Evolutionary conservation across 2,888 invertebrate genomes (phyloP), one percentile per base, ranked within the genome.

Genomic region (Panorpa germanica): DNA sequence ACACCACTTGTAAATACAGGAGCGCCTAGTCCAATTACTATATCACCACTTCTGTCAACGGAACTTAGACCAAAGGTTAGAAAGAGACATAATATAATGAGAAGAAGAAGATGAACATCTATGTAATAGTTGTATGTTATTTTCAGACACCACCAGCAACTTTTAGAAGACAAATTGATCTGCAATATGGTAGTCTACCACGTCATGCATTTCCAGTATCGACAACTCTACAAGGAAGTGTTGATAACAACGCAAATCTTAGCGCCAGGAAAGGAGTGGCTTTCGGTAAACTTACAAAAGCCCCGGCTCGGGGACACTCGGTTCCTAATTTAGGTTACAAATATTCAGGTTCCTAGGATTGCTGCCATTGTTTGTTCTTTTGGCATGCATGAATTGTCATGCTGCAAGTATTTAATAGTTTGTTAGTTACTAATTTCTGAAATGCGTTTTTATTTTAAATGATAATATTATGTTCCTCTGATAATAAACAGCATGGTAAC

Each of bases 241-340:
- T 25, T 10, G 26, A 31, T 16, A 18, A 12, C 25, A 31, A 31
- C 22, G 26, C 31, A 20, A 31, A 31, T 31, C 14, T 5, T 5
- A 25, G 15, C 15, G 5, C n/a, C n/a, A n/a, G n/a, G n/a, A n/a
- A n/a, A 64, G 70, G 67, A 45, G 73, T 75, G 41, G 73, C 65
- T 49, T 74, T 82, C 61, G 82, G 83, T 76, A 81, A 60, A 59
- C 48, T 48, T 50, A 22, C 32, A 34, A 14, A 31, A 28, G 45
- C 60, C 61, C 59, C 66, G 62, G 58, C 69, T 49, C 67, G 71
- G 59, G 82, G 83, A 57, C 76, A 73, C 49, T 86, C 86, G 47
- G 85, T 86, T 52, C 88, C 88, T 47, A 83, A 85, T 63, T 62
- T 90, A 85, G 86, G 86, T 86, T 55, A 53, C 48, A 46, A 52